A percentile compares a stretch with the other conserved stretches of the same genome.
These are phyloP conservation scores for Cydia splendana DNA, from an alignment of 1,140 invertebrate genomes.

Conservation along the genomic window DNA sequence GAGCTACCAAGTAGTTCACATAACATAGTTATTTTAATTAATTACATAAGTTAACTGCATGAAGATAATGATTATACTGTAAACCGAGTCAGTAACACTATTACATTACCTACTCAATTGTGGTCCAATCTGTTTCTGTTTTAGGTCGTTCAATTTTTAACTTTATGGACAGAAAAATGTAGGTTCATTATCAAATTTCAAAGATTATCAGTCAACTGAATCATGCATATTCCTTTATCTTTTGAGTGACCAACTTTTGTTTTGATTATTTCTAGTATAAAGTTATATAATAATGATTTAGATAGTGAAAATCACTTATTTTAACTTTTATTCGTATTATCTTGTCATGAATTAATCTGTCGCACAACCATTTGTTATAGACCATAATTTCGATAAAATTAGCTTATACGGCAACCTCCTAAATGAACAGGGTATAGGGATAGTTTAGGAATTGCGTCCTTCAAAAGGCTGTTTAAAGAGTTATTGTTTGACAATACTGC, in stretches of 20 bases:
- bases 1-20: background rate
- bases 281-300: background rate
- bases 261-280: background rate
- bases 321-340: too few species aligned
- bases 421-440: too few species aligned
- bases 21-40: background rate
- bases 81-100: background rate
- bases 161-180: background rate
- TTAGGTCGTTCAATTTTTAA: background rate
- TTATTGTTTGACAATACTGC: conserved; percentile 3
- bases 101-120: background rate
- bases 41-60: too few species aligned
- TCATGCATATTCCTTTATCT: conserved; percentile 4
- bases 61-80: too few species aligned
- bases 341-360: too few species aligned
- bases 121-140: background rate
- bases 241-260: background rate
- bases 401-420: too few species aligned
- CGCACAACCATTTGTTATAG: too few species aligned
- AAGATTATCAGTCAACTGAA: background rate
- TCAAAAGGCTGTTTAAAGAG: background rate
- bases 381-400: too few species aligned
- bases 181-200: background rate
- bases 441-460: too few species aligned
- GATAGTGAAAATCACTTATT: background rate